Evolutionary conservation across 2,113 vertebrate genomes (phyloP).

Genomic region (Paramisgurnus dabryanus): DNA sequence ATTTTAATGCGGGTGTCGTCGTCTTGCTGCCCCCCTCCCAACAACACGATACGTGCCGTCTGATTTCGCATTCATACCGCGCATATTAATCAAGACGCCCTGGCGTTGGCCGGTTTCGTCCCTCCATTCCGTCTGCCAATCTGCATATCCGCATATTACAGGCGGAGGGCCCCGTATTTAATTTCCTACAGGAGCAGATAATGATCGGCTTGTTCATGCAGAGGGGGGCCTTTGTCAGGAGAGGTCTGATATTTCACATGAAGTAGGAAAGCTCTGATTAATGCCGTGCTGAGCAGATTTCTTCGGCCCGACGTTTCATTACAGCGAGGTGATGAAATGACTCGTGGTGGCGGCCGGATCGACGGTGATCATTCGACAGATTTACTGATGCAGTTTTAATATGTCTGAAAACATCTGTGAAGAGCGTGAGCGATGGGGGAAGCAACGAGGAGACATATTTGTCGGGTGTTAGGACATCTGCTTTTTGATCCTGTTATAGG

Average conservation of each 20-base stretch:
- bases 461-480: background rate
- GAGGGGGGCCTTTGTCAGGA: conserved; percentile 84
- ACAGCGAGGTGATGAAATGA: conserved; percentile 52
- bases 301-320: conserved; percentile 55
- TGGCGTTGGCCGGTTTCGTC: conserved; percentile 78
- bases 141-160: conserved; percentile 95
- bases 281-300: conserved; percentile 53
- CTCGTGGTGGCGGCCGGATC: conserved; percentile 15
- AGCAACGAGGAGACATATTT: background rate
- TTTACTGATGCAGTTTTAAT: conserved; percentile 60
- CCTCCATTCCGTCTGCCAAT: conserved; percentile 76
- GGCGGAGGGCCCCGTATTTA: conserved; percentile 84
- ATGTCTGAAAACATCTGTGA: conserved; percentile 51
- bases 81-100: conserved; percentile 89
- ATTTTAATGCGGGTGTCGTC: conserved; percentile 72
- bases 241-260: conserved; percentile 74
- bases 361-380: conserved; percentile 37
- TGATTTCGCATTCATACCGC: conserved; percentile 90
- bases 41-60: conserved; percentile 73
- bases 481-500: background rate
- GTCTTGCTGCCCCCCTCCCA: conserved; percentile 14
- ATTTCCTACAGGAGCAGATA: conserved; percentile 98
- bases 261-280: conserved; percentile 59
- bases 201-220: conserved; percentile 90
- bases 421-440: conserved; percentile 6